These are phyloP conservation scores for Aleiodes testaceus DNA, from an alignment of 2,888 invertebrate species.

Conservation along the genomic window DNA sequence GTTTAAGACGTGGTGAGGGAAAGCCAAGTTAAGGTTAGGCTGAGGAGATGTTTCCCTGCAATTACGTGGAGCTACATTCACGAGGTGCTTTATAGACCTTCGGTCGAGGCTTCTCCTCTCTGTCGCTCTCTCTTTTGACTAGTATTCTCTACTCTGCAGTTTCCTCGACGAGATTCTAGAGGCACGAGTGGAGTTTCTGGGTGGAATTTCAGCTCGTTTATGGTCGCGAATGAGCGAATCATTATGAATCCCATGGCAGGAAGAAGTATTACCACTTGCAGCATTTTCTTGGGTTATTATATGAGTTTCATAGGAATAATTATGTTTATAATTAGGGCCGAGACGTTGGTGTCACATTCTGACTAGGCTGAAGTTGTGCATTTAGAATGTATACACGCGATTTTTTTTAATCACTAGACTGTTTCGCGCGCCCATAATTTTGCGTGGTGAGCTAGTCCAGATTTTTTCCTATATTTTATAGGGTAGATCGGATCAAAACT, in stretches of 20 bases:
- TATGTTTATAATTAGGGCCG: too few species aligned
- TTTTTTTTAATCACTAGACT: too few species aligned
- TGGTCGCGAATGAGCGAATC: slow-evolving; percentile 40
- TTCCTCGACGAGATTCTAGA: not conserved
- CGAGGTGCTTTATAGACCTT: slow-evolving; percentile 59
- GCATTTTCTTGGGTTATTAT: too few species aligned
- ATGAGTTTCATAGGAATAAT: too few species aligned
- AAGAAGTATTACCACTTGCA: not conserved
- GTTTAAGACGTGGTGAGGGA: slow-evolving; percentile 56
- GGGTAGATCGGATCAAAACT: too few species aligned
- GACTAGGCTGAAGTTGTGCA: too few species aligned
- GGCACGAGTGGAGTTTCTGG: not conserved
- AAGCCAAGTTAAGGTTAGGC: slow-evolving; percentile 55
- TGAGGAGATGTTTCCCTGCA: slow-evolving; percentile 58
- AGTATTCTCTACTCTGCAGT: slow-evolving; percentile 3
- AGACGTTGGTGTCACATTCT: too few species aligned
- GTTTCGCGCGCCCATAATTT: too few species aligned
- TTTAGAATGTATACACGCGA: too few species aligned
- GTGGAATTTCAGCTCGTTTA: slow-evolving; percentile 35
- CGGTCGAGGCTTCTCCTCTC: slow-evolving; percentile 43
- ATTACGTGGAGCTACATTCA: slow-evolving; percentile 59
- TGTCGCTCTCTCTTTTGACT: too few species aligned
- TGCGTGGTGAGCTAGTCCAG: too few species aligned
- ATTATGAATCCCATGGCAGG: not conserved
- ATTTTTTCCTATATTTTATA: too few species aligned